These are phyloP conservation scores for Lophotis ruficrista DNA, from an alignment of 2,113 vertebrate genomes.

Conservation along the genomic window DNA sequence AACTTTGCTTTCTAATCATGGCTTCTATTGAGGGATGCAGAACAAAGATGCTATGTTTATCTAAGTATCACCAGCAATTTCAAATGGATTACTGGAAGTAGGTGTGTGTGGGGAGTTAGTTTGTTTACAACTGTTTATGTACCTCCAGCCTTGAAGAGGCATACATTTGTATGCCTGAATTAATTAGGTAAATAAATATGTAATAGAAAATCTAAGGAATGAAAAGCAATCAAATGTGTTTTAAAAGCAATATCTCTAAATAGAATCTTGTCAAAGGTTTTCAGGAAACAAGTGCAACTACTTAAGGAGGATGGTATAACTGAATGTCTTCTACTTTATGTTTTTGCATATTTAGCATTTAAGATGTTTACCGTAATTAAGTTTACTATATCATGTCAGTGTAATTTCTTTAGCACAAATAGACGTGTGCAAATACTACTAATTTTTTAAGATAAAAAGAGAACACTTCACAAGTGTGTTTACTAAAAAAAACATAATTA, in stretches of 20 bases:
- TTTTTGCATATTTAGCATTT: background rate
- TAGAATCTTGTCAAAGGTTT: background rate
- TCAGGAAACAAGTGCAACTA: background rate
- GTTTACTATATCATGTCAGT: background rate
- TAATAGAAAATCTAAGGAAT: background rate
- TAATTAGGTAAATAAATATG: slow-evolving; percentile 44
- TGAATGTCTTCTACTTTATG: background rate
- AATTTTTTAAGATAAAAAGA: background rate
- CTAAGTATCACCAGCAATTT: slow-evolving; percentile 24
- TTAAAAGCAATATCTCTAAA: background rate
- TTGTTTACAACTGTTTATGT: background rate
- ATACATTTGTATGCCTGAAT: background rate
- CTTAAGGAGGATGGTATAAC: background rate
- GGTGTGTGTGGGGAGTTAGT: background rate
- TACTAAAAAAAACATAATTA: background rate
- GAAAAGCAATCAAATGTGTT: background rate
- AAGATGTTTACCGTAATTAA: background rate
- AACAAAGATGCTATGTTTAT: background rate
- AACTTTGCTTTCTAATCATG: background rate
- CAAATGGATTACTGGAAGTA: slow-evolving; percentile 7
- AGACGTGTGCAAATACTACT: background rate
- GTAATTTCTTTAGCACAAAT: background rate
- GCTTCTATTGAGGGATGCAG: background rate
- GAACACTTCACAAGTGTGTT: background rate
- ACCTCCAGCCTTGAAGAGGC: background rate